Conservation (phyloP, 1,140 invertebrate genomes). For the Apis cerana region DNA sequence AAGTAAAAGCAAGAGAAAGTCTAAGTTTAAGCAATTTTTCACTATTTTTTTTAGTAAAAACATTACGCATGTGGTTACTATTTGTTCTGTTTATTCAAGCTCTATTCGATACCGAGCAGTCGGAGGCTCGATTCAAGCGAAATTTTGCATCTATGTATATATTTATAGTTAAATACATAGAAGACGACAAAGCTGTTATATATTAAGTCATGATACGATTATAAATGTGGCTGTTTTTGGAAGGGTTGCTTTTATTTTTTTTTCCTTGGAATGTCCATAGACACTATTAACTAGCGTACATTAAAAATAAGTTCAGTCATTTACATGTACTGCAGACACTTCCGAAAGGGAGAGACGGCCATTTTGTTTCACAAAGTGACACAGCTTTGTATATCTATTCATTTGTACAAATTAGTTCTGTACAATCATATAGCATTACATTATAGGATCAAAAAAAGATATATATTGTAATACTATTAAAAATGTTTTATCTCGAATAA, state of each 20-base stretch:
- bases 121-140: constrained; percentile 40
- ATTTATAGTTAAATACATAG: constrained; percentile 70
- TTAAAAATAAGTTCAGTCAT: constrained; percentile 75
- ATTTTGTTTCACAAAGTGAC: constrained; percentile 48
- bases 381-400: constrained; percentile 39
- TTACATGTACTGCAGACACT: constrained; percentile 68
- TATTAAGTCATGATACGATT: constrained; percentile 60
- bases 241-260: constrained; percentile 50
- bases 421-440: constrained; percentile 45
- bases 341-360: constrained; percentile 67
- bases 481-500: constrained; percentile 13
- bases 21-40: constrained; percentile 22
- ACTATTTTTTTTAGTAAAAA: constrained; percentile 33
- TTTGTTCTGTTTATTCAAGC: constrained; percentile 43
- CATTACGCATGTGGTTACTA: constrained; percentile 20
- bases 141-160: constrained; percentile 57
- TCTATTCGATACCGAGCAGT: constrained; percentile 54
- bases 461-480: not conserved
- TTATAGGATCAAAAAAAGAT: constrained; percentile 7
- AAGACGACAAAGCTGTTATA: constrained; percentile 64
- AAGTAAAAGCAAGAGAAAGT: constrained; percentile 24
- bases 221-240: constrained; percentile 55
- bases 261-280: constrained; percentile 66
- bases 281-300: constrained; percentile 69
- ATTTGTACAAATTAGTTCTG: constrained; percentile 51